These are phyloP conservation scores for Rhinella marina DNA, from an alignment of 2,797 vertebrate genomes.

Conservation along the genomic window DNA sequence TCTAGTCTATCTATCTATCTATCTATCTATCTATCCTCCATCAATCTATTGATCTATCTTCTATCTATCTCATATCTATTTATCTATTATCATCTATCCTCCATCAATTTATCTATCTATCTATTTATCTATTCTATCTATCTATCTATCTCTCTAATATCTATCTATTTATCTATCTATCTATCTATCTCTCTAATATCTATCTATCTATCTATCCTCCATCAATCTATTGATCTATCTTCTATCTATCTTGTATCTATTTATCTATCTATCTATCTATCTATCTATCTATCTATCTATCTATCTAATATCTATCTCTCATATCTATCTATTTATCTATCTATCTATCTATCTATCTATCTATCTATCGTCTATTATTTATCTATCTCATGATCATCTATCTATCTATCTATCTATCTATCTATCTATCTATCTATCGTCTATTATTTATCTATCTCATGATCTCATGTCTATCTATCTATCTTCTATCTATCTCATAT, in stretches of 20 bases:
- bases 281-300: neutral
- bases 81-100: neutral
- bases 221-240: neutral
- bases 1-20: neutral
- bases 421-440: neutral
- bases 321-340: too few relatives aligned
- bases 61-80: neutral
- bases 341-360: too few relatives aligned
- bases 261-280: neutral
- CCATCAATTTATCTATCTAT: neutral
- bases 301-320: neutral
- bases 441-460: too few relatives aligned
- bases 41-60: neutral
- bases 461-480: slow-evolving; percentile 6
- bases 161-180: neutral
- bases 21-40: neutral
- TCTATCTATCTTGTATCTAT: neutral
- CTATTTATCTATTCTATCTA: neutral
- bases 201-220: slow-evolving; percentile 1
- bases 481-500: neutral
- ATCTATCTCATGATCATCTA: too few relatives aligned
- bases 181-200: neutral
- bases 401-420: neutral
- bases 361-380: too few relatives aligned
- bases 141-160: neutral